phyloP scores from a whole-genome alignment of 1,140 invertebrate species.

The Zaprionus kolodkinae region DNA sequence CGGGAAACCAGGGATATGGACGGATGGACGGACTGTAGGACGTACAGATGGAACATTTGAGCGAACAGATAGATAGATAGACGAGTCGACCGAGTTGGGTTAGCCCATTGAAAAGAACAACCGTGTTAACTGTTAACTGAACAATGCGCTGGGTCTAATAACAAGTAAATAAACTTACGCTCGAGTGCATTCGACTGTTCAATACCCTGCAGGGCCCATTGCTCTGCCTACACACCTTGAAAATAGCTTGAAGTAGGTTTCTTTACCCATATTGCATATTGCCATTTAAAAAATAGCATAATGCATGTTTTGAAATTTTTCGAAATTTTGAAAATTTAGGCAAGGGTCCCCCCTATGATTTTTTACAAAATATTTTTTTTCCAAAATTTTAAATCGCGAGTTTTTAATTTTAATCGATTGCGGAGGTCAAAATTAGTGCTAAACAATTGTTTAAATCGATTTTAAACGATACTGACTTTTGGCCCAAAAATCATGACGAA shows the following conservation, averaged over 20 bases:
- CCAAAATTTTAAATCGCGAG: no score
- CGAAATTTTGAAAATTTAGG: no score
- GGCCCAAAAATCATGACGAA: no score
- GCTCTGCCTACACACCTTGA: no score
- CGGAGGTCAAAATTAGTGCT: no score
- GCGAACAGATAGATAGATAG: background rate
- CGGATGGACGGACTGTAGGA: background rate
- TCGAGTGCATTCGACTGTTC: background rate
- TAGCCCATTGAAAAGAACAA: constrained; percentile 5
- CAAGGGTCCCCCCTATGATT: no score
- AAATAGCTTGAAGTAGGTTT: background rate
- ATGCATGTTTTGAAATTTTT: no score
- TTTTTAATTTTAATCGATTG: no score
- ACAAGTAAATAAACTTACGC: background rate
- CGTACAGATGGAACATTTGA: background rate
- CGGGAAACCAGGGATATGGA: background rate
- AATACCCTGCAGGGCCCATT: background rate
- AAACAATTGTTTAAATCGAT: no score
- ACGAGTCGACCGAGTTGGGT: constrained; percentile 5
- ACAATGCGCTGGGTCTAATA: constrained; percentile 5
- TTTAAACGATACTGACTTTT: no score
- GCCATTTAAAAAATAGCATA: no score
- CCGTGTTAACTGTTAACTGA: constrained; percentile 1
- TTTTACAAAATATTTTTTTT: no score
- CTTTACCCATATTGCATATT: constrained; percentile 11